These are phyloP conservation scores for Hyperoplus immaculatus DNA, from an alignment of 2,797 vertebrate genomes.

Conservation along the genomic window DNA sequence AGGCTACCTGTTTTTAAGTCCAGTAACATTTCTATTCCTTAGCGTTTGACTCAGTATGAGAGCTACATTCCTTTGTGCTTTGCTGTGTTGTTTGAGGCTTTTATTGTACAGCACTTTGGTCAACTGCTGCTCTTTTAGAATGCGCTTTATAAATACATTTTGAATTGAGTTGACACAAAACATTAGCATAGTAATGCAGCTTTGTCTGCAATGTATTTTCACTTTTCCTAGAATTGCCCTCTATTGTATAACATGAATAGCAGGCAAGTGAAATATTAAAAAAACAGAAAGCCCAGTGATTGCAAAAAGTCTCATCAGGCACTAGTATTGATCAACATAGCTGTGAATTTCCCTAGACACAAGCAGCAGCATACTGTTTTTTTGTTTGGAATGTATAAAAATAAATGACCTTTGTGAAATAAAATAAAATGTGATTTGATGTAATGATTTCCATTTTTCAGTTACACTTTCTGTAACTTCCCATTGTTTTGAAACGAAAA, in stretches of 20 bases:
- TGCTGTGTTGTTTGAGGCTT: no score
- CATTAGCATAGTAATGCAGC: background rate
- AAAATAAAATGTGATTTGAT: background rate
- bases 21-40: no score
- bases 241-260: constrained; percentile 5
- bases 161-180: background rate
- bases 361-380: background rate
- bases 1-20: no score
- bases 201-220: background rate
- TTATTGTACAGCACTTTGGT: no score
- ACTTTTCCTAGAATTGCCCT: background rate
- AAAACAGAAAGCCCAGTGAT: background rate
- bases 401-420: background rate
- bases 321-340: constrained; percentile 3
- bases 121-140: no score
- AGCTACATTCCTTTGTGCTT: no score
- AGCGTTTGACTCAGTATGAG: no score
- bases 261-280: background rate
- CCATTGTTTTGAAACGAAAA: background rate
- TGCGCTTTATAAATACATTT: no score
- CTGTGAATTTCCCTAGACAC: background rate
- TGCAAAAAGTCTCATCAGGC: background rate
- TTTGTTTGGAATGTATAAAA: background rate
- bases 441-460: background rate
- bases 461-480: background rate